These are phyloP conservation scores for Amphilophus citrinellus DNA, from an alignment of 2,113 vertebrate genomes.

Conservation along the genomic window DNA sequence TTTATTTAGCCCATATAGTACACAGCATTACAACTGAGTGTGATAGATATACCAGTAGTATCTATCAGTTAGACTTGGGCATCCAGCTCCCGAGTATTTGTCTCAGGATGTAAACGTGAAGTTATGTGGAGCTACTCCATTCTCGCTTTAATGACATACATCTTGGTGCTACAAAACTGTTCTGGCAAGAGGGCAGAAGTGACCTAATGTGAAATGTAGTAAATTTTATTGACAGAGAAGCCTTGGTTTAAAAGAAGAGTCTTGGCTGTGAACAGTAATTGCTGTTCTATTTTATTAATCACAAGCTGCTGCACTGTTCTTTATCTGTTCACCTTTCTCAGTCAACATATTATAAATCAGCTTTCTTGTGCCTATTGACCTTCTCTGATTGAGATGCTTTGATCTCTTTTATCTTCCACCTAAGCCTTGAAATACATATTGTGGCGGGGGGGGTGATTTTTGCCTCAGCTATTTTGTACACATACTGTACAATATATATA, in stretches of 20 bases:
- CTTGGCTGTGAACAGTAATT: conserved; percentile 28
- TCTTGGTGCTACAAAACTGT: conserved; percentile 35
- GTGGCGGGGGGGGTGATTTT: too few relatives aligned
- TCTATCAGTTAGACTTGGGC: not conserved
- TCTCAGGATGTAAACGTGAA: conserved; percentile 18
- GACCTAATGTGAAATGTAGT: conserved; percentile 25
- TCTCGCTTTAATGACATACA: conserved; percentile 28
- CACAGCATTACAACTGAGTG: not conserved
- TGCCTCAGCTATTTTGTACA: too few relatives aligned
- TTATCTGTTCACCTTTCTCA: conserved; percentile 35
- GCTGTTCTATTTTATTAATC: conserved; percentile 36
- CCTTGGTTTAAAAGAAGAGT: conserved; percentile 20
- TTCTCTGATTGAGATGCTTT: conserved; percentile 15
- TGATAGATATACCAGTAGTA: not conserved
- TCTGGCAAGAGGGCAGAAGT: conserved; percentile 35
- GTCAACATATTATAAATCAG: conserved; percentile 24
- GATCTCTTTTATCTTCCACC: conserved; percentile 13
- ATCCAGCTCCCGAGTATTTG: not conserved
- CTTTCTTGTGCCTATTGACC: conserved; percentile 4
- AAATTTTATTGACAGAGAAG: conserved; percentile 30
- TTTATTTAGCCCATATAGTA: not conserved
- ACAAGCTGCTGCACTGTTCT: not conserved
- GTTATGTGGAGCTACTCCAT: conserved; percentile 23
- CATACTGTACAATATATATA: too few relatives aligned
- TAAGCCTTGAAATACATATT: not conserved